Percentiles rank a stretch among this genome's conserved stretches.
These are phyloP conservation scores for Centropus unirufus DNA, from an alignment of 2,113 vertebrate genomes.

Conservation along the genomic window DNA sequence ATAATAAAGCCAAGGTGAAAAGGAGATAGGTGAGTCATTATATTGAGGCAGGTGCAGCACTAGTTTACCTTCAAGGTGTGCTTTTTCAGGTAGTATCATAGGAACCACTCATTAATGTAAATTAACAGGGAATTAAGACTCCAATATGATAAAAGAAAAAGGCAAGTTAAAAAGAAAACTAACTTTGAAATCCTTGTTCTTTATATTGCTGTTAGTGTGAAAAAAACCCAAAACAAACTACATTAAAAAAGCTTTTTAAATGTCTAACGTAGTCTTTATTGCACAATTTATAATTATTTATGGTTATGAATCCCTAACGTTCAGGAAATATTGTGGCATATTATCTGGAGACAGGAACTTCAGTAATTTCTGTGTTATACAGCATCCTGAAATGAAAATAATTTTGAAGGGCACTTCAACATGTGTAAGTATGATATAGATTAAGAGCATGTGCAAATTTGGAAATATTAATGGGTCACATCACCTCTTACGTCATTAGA, in stretches of 20 bases:
- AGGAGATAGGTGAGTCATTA: background rate
- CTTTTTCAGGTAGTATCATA: background rate
- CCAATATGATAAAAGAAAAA: background rate
- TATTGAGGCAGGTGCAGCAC: background rate
- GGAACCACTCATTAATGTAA: background rate
- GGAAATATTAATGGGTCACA: background rate
- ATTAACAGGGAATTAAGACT: background rate
- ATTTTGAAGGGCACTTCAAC: background rate
- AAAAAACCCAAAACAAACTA: background rate
- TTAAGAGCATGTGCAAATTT: background rate
- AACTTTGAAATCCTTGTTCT: background rate
- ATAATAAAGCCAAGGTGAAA: background rate
- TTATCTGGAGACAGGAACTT: background rate
- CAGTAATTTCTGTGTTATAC: background rate
- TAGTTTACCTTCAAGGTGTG: background rate
- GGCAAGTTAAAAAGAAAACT: background rate
- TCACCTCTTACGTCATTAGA: background rate
- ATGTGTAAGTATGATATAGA: background rate
- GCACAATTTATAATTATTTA: background rate
- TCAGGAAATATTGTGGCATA: background rate
- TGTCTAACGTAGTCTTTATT: background rate
- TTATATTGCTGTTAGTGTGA: background rate
- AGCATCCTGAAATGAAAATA: background rate
- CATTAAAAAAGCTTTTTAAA: background rate
- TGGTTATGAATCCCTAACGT: background rate